Percentiles rank a stretch among this genome's conserved stretches.
Conservation (phyloP, 2,888 invertebrate genomes). For the Philereme transversata region DNA sequence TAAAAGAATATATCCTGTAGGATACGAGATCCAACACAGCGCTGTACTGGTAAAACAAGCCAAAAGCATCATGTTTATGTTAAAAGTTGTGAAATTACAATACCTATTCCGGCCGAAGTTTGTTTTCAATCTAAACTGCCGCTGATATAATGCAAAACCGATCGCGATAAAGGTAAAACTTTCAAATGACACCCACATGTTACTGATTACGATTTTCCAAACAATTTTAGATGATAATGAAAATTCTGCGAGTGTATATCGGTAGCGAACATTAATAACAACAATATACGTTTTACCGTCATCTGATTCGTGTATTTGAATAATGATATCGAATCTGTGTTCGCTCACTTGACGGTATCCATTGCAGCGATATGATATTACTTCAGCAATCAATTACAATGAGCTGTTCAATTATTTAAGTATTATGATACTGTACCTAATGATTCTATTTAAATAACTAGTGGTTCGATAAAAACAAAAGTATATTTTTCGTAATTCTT, state of each 20-base stretch:
- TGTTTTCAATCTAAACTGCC: constrained; percentile 59
- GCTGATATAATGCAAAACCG: constrained; percentile 59
- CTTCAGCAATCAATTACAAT: too few species aligned
- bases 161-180: constrained; percentile 59
- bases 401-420: too few species aligned
- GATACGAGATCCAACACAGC: constrained; percentile 30
- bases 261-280: neutral
- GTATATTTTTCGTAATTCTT: too few species aligned
- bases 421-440: too few species aligned
- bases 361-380: too few species aligned
- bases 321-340: too few species aligned
- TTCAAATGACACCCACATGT: constrained; percentile 51
- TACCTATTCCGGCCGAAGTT: constrained; percentile 51
- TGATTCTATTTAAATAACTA: too few species aligned
- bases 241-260: constrained; percentile 29
- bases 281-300: neutral
- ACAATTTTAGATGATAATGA: constrained; percentile 42
- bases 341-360: too few species aligned
- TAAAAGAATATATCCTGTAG: constrained; percentile 1
- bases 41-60: constrained; percentile 50
- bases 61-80: constrained; percentile 58
- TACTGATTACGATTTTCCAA: constrained; percentile 50
- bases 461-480: too few species aligned
- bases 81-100: constrained; percentile 59
- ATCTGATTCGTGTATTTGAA: too few species aligned